Evolutionary conservation across 1,140 invertebrate species (phyloP).

Genomic region (Drosophila subpulchrella): DNA sequence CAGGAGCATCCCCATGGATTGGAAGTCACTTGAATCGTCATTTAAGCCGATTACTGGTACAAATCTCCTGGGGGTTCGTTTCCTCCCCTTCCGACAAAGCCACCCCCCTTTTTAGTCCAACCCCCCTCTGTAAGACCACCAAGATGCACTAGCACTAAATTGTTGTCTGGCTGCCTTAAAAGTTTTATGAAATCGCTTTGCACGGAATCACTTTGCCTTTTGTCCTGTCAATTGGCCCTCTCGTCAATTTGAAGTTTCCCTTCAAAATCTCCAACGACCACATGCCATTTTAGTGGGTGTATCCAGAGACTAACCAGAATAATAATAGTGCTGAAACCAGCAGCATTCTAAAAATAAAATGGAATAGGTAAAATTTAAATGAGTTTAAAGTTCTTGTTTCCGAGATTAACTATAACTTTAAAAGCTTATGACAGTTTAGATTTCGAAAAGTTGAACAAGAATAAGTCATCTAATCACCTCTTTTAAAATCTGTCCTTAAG

Average conservation of each 20-base stretch:
- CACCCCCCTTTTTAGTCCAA: too few relatives aligned
- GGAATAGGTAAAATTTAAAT: too few relatives aligned
- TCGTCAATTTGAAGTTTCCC: constrained; percentile 31
- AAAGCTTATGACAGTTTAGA: too few relatives aligned
- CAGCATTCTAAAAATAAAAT: too few relatives aligned
- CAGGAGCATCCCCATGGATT: constrained; percentile 10
- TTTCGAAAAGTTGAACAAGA: too few relatives aligned
- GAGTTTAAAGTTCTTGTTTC: too few relatives aligned
- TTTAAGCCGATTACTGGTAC: constrained; percentile 73
- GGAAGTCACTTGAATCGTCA: constrained; percentile 50
- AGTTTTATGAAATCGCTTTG: constrained; percentile 37
- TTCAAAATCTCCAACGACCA: constrained; percentile 17
- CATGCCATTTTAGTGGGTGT: background rate
- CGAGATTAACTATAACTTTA: too few relatives aligned
- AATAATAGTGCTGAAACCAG: background rate
- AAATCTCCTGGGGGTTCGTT: constrained; percentile 45
- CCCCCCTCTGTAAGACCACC: background rate
- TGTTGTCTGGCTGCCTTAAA: constrained; percentile 23
- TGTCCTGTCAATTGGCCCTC: constrained; percentile 50
- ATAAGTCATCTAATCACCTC: too few relatives aligned
- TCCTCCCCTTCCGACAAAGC: background rate
- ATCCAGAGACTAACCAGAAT: background rate
- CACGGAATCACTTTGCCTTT: constrained; percentile 32
- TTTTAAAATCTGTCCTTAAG: too few relatives aligned
- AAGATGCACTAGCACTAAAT: constrained; percentile 32